phyloP scores from a whole-genome alignment of 1,140 invertebrate species.

The Medauroidea extradentata region DNA sequence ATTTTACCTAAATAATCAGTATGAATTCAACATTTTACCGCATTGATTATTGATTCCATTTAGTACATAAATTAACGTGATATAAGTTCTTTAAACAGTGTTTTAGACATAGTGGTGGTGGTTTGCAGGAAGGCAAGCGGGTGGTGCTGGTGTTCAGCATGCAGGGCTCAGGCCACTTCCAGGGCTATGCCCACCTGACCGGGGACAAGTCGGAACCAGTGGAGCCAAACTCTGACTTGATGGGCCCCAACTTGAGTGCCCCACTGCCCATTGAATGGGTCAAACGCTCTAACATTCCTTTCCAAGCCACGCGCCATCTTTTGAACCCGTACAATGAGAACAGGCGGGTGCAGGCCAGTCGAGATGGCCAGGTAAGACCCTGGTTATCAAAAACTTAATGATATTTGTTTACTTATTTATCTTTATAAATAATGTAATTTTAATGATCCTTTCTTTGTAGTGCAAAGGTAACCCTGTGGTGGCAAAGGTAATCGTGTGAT shows the following conservation, averaged over 20 bases:
- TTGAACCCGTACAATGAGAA: constrained; percentile 51
- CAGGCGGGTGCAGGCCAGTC: constrained; percentile 46
- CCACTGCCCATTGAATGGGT: constrained; percentile 46
- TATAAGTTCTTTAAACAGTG: too few species aligned
- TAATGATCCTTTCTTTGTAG: neutral
- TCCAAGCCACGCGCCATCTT: constrained; percentile 46
- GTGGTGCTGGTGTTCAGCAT: constrained; percentile 50
- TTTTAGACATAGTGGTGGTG: too few species aligned
- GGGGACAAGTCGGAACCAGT: constrained; percentile 33
- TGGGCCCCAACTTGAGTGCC: constrained; percentile 27
- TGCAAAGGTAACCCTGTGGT: too few species aligned
- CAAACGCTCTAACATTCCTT: constrained; percentile 47
- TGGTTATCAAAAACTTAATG: neutral
- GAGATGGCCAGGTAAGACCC: constrained; percentile 50
- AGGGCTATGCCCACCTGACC: constrained; percentile 48
- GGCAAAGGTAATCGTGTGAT: too few species aligned
- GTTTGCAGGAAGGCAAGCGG: constrained; percentile 43
- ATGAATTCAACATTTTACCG: too few species aligned
- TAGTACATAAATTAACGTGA: too few species aligned
- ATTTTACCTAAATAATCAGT: too few species aligned
- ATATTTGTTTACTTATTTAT: neutral
- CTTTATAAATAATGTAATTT: neutral
- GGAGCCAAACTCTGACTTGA: constrained; percentile 42
- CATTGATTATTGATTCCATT: too few species aligned
- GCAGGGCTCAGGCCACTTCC: constrained; percentile 51